Base-by-base conservation (phyloP, 2,888 invertebrate genomes). In the Brassicogethes aeneus region DNA sequence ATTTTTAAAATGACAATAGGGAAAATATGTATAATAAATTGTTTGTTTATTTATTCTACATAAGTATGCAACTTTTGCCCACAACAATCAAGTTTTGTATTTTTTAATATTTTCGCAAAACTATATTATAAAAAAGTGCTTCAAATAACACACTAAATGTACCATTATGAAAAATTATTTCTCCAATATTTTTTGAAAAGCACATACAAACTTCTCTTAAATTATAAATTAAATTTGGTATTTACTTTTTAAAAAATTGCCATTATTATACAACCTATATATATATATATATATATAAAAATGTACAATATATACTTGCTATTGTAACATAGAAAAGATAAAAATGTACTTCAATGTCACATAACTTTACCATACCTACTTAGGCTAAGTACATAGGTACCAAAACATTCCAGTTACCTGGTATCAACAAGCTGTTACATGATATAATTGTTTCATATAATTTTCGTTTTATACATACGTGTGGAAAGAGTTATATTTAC, bases 321-420 rank as follows among this genome's bases (percentile, higher is more conserved):
- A 46, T 46, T 36, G 15, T 14, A 34, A 35, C 36, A 46, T 46
- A 48, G 42, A 46, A 39, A 46, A 45, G 48, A 44, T 45, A 43
- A 48, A 45, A 43, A 47, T 51, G 47, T 49, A 51, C 46, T 39
- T 47, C 44, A 41, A 50, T 43, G 43, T 51, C 43, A 43, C 37
- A 46, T 47, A 41, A 39, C 45, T 34, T 43, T 30, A 44, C 42
- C 39, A 49, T 43, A 47, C 48, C 44, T 51, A 49, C 47, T 49
- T 49, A 47, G 49, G 49, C 45, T 48, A 15, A 13, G 35, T 34
- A 29, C 16, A 15, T 12, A n/a, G n/a, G n/a, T n/a, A n/a, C n/a
- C n/a, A n/a, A n/a, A n/a, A n/a, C n/a, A n/a, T n/a, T n/a, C n/a
- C n/a, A n/a, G n/a, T n/a, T n/a, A n/a, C n/a, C n/a, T n/a, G n/a